phyloP scores from a whole-genome alignment of 2,888 invertebrate species.

The Drosophila macrospina region DNA sequence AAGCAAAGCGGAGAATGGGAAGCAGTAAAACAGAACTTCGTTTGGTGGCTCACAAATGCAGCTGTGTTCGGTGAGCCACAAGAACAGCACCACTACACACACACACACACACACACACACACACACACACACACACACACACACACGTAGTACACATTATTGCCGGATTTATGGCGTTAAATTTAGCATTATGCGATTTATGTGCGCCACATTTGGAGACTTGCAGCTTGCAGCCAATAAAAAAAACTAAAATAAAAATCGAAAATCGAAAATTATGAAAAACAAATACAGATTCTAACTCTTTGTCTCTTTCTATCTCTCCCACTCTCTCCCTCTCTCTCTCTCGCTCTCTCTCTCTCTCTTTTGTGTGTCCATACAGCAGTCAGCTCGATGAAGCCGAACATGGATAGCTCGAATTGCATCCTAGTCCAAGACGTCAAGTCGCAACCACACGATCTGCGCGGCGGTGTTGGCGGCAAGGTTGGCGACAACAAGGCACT shows the following conservation, averaged over 20 bases:
- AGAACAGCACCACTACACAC: slow-evolving; percentile 46
- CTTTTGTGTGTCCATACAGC: slow-evolving; percentile 86
- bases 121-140: slow-evolving; percentile 22
- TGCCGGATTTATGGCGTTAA: slow-evolving; percentile 73
- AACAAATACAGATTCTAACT: no score
- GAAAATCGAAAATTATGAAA: no score
- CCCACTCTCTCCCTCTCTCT: background rate
- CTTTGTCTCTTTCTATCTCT: background rate
- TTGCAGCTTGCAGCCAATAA: slow-evolving; percentile 47
- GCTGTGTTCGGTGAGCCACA: slow-evolving; percentile 53
- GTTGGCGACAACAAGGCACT: slow-evolving; percentile 61
- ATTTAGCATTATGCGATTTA: slow-evolving; percentile 59
- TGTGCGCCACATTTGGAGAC: slow-evolving; percentile 52
- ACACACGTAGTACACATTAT: slow-evolving; percentile 63
- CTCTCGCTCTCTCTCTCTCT: slow-evolving; percentile 1
- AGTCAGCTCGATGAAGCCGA: slow-evolving; percentile 95
- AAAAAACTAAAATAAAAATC: no score
- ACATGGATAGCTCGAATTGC: slow-evolving; percentile 95
- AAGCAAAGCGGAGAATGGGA: no score
- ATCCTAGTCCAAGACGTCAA: slow-evolving; percentile 92
- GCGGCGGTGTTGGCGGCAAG: slow-evolving; percentile 87
- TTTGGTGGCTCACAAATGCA: slow-evolving; percentile 29
- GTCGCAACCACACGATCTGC: slow-evolving; percentile 94
- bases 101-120: slow-evolving; percentile 9
- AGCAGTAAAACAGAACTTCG: background rate